Conservation (phyloP, 2,797 vertebrate genomes). For the Tachyglossus aculeatus region DNA sequence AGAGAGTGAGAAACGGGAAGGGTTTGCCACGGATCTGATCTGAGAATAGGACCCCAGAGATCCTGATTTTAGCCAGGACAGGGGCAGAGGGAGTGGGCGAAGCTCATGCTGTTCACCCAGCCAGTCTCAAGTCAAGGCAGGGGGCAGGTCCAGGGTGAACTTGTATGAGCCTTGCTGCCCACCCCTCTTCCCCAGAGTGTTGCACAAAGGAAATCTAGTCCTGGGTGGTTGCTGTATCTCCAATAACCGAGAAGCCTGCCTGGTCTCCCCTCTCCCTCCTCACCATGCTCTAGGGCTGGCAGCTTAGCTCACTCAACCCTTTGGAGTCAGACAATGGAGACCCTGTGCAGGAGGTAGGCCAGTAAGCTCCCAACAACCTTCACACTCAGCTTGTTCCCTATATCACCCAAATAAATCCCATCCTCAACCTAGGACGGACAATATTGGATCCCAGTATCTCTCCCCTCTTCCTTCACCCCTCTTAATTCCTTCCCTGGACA, state of each 20-base stretch:
- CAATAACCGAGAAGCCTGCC: conserved; percentile 23
- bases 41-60: too few relatives aligned
- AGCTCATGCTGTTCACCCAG: too few relatives aligned
- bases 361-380: too few relatives aligned
- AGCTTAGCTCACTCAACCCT: conserved; percentile 51
- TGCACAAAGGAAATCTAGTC: conserved; percentile 62
- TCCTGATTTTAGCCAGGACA: too few relatives aligned
- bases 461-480: too few relatives aligned
- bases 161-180: not conserved
- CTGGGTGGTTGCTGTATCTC: conserved; percentile 31
- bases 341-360: too few relatives aligned
- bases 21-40: not conserved
- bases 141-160: not conserved
- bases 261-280: not conserved
- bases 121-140: accelerated
- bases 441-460: too few relatives aligned
- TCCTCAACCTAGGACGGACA: too few relatives aligned
- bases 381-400: too few relatives aligned
- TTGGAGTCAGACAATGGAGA: conserved; percentile 54
- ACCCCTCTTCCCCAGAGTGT: not conserved
- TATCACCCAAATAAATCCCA: too few relatives aligned
- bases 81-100: too few relatives aligned
- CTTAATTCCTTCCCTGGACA: too few relatives aligned
- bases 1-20: not conserved
- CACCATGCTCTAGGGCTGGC: conserved; percentile 38